Evolutionary conservation across 2,888 invertebrate genomes (phyloP).

Genomic region (Baccha elongata): DNA sequence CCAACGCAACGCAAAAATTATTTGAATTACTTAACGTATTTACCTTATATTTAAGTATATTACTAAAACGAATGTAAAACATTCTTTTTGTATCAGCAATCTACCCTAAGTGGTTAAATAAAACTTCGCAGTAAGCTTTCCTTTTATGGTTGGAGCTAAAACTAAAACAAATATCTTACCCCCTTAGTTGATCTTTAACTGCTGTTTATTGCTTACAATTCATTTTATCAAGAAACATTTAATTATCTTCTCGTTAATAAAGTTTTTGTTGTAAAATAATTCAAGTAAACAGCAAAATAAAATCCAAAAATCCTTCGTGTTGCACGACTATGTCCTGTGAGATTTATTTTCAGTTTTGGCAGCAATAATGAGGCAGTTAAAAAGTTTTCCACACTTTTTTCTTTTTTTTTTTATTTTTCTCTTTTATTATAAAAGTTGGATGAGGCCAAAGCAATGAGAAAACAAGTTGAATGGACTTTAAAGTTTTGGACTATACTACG

Average conservation of each 20-base stretch:
- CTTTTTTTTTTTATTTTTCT: constrained; percentile 3
- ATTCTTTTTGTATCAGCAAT: too few relatives aligned
- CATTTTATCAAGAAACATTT: background rate
- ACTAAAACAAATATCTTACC: too few relatives aligned
- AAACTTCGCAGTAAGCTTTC: too few relatives aligned
- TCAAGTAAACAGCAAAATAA: constrained; percentile 36
- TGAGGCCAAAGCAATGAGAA: background rate
- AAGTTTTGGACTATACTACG: constrained; percentile 47
- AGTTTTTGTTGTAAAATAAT: constrained; percentile 41
- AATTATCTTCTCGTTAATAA: constrained; percentile 44
- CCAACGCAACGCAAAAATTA: too few relatives aligned
- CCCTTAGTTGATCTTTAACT: background rate
- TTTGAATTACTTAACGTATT: too few relatives aligned
- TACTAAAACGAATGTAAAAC: too few relatives aligned
- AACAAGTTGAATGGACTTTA: constrained; percentile 65
- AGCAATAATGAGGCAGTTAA: constrained; percentile 66
- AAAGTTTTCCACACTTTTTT: constrained; percentile 41
- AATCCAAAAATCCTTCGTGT: constrained; percentile 1
- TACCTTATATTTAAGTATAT: too few relatives aligned
- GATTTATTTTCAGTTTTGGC: constrained; percentile 57
- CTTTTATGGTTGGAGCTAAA: too few relatives aligned
- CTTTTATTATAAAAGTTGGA: background rate
- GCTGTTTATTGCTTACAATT: background rate
- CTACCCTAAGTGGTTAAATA: too few relatives aligned
- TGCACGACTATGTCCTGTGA: constrained; percentile 31